Percentiles rank a stretch among this genome's conserved stretches.
phyloP scores from a whole-genome alignment of 2,888 invertebrate genomes.

The Tachystola acroxantha region DNA sequence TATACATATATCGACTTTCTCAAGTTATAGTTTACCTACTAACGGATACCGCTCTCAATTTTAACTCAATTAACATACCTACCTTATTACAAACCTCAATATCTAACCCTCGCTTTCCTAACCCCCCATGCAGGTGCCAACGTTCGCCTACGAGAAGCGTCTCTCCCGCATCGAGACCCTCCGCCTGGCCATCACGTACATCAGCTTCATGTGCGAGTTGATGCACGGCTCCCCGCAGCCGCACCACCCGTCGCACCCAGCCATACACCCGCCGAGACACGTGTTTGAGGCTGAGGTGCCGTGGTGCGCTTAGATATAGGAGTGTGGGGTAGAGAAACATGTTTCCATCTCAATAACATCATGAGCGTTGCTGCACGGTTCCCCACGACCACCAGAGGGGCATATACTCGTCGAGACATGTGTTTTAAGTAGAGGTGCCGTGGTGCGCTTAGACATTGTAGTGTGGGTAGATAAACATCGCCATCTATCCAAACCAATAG shows the following conservation, averaged over 20 bases:
- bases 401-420: conserved; percentile 56
- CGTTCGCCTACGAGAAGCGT: conserved; percentile 97
- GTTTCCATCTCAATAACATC: conserved; percentile 96
- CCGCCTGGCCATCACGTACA: conserved; percentile 96
- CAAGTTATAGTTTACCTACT: no score
- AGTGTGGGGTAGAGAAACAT: no score
- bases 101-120: no score
- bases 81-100: no score
- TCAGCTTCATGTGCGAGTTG: conserved; percentile 96
- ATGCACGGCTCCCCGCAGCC: conserved; percentile 82
- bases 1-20: no score
- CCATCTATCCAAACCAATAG: no score
- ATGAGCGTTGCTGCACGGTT: conserved; percentile 92
- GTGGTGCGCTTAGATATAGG: conserved; percentile 57
- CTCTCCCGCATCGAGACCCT: conserved; percentile 97
- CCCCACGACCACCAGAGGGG: conserved; percentile 54
- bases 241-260: conserved; percentile 46
- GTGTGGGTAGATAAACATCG: no score
- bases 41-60: no score
- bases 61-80: no score
- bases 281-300: conserved; percentile 69
- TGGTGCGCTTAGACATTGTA: conserved; percentile 66
- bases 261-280: conserved; percentile 52
- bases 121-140: conserved; percentile 95
- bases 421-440: conserved; percentile 68